These are phyloP conservation scores for Sciaenops ocellatus DNA, from an alignment of 2,797 vertebrate genomes.

Conservation along the genomic window DNA sequence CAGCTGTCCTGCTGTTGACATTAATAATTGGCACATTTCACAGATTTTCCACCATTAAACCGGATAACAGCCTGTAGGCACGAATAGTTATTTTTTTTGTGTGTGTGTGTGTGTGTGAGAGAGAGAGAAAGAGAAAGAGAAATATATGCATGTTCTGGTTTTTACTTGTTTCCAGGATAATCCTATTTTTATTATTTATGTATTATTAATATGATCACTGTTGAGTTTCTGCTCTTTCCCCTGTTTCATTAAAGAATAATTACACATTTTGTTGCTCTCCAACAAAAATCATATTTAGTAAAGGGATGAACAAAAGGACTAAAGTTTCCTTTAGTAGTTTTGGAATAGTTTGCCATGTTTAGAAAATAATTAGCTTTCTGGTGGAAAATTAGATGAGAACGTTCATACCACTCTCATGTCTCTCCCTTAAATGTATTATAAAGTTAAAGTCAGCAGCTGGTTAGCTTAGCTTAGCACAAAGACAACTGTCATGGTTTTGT, in stretches of 20 bases:
- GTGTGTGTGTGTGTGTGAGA: not conserved
- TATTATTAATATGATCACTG: not conserved
- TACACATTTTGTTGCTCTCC: not conserved
- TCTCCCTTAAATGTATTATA: not conserved
- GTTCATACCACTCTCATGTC: not conserved
- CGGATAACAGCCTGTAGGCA: constrained; percentile 40
- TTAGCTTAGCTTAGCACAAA: constrained; percentile 1
- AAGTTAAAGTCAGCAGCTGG: not conserved
- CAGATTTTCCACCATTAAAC: constrained; percentile 50
- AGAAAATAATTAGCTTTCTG: not conserved
- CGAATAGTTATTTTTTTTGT: constrained; percentile 24
- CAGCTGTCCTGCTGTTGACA: constrained; percentile 56
- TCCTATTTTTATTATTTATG: constrained; percentile 7
- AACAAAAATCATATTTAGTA: not conserved
- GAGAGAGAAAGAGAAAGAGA: not conserved
- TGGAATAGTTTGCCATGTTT: not conserved
- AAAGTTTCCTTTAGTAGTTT: not conserved
- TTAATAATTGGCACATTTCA: constrained; percentile 61
- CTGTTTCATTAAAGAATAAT: not conserved
- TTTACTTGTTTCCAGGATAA: not conserved
- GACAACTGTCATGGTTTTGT: too few relatives aligned
- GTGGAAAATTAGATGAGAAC: not conserved
- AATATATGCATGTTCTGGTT: not conserved
- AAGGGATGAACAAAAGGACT: not conserved
- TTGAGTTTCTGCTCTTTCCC: constrained; percentile 1